Percentiles rank a stretch among this genome's conserved stretches.
Evolutionary conservation across 2,113 vertebrate genomes (phyloP).

Genomic region (Nyctibius bracteatus): DNA sequence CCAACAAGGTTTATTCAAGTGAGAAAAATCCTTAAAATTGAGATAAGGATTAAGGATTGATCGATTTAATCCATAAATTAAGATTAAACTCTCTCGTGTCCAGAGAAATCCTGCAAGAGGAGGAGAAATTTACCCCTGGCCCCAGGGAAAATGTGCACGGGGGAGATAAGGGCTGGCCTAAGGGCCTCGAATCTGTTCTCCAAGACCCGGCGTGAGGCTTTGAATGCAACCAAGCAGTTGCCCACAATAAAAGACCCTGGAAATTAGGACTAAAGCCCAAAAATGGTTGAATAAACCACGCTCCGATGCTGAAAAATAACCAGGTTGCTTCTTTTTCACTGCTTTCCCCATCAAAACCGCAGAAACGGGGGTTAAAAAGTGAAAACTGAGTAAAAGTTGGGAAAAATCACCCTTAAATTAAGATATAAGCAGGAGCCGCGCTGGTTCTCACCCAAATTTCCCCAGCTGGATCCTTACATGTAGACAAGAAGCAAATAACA

Average conservation of each 20-base stretch:
- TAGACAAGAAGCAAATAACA: neutral
- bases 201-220: neutral
- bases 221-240: neutral
- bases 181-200: neutral
- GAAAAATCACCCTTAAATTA: neutral
- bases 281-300: fast-evolving
- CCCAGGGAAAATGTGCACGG: neutral
- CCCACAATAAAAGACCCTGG: fast-evolving
- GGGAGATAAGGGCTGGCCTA: neutral
- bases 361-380: neutral
- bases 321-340: neutral
- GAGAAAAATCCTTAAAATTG: neutral
- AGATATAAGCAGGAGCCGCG: neutral
- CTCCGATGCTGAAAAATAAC: neutral
- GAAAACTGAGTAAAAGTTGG: neutral
- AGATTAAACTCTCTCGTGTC: fast-evolving
- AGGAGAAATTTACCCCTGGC: neutral
- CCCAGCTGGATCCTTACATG: fast-evolving
- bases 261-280: neutral
- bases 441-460: neutral
- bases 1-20: neutral
- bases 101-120: neutral
- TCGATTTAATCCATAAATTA: no score
- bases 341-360: neutral
- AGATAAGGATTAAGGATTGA: no score